phyloP scores from a whole-genome alignment of 2,113 vertebrate genomes.

The Rhea americana region DNA sequence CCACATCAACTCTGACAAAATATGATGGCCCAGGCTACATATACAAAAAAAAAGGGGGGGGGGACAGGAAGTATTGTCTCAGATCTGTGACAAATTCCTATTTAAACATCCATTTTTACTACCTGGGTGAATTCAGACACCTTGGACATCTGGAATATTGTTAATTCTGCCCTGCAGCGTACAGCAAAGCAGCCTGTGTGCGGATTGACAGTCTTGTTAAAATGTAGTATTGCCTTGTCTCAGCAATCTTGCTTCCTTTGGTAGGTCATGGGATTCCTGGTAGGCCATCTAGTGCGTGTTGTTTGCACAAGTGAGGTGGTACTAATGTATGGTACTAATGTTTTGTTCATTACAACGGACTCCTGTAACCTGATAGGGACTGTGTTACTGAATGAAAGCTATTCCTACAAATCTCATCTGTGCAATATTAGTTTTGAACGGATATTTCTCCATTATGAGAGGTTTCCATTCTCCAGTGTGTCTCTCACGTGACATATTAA shows the following conservation, averaged over 20 bases:
- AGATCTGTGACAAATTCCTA: neutral
- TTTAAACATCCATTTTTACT: neutral
- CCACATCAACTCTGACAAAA: neutral
- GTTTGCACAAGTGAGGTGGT: neutral
- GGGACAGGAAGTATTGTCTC: neutral
- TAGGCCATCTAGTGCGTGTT: neutral
- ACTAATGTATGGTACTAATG: accelerated
- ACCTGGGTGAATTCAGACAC: neutral
- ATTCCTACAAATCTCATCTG: accelerated
- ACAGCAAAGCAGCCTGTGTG: accelerated
- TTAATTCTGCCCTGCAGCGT: neutral
- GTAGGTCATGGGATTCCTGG: neutral
- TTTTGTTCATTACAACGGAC: neutral
- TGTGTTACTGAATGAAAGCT: accelerated
- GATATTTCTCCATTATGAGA: neutral
- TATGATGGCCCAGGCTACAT: accelerated
- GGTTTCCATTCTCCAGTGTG: too few relatives aligned
- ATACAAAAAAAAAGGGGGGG: neutral
- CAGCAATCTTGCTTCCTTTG: neutral
- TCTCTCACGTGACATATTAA: accelerated
- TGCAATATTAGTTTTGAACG: accelerated
- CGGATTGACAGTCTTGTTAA: neutral
- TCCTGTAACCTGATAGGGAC: neutral
- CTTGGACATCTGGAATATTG: neutral
- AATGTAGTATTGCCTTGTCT: accelerated